Conservation (phyloP, 2,797 vertebrate genomes). For the Crotalus adamanteus region DNA sequence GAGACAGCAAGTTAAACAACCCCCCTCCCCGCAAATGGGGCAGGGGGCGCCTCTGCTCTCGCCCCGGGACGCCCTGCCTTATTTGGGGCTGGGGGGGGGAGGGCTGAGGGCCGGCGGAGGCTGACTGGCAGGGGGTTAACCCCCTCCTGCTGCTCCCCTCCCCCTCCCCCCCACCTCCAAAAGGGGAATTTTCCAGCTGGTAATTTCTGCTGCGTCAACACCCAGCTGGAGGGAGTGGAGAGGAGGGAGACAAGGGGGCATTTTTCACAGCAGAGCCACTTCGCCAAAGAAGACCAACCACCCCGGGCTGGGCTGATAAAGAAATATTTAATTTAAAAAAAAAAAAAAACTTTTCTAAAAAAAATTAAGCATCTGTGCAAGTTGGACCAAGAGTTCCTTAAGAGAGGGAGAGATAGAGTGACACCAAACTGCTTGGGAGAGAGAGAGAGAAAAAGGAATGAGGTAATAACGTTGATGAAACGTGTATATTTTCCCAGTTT, state of each 20-base stretch:
- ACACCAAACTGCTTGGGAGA: conserved; percentile 68
- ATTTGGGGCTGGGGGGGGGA: conserved; percentile 50
- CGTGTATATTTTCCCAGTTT: conserved; percentile 52
- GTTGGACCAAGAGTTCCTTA: conserved; percentile 73
- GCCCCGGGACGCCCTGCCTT: conserved; percentile 43
- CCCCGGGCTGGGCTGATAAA: conserved; percentile 51
- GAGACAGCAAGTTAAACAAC: background rate
- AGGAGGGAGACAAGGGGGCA: conserved; percentile 73
- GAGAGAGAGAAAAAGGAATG: conserved; percentile 65
- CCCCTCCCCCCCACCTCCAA: conserved; percentile 77
- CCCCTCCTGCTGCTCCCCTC: conserved; percentile 59
- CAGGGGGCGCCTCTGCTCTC: conserved; percentile 22
- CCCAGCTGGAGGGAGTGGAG: conserved; percentile 76
- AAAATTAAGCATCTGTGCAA: conserved; percentile 63
- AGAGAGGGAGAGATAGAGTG: conserved; percentile 56
- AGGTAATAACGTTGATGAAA: conserved; percentile 66
- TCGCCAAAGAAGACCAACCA: conserved; percentile 40
- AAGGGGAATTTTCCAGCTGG: conserved; percentile 91
- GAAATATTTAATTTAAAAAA: conserved; percentile 26
- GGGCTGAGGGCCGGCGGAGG: conserved; percentile 37
- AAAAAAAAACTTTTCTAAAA: conserved; percentile 34
- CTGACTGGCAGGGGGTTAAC: conserved; percentile 71
- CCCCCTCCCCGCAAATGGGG: background rate
- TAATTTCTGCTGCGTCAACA: conserved; percentile 96
- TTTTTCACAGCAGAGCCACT: conserved; percentile 68